These are phyloP conservation scores for Cerceris rybyensis DNA, from an alignment of 2,888 invertebrate genomes.

Conservation along the genomic window DNA sequence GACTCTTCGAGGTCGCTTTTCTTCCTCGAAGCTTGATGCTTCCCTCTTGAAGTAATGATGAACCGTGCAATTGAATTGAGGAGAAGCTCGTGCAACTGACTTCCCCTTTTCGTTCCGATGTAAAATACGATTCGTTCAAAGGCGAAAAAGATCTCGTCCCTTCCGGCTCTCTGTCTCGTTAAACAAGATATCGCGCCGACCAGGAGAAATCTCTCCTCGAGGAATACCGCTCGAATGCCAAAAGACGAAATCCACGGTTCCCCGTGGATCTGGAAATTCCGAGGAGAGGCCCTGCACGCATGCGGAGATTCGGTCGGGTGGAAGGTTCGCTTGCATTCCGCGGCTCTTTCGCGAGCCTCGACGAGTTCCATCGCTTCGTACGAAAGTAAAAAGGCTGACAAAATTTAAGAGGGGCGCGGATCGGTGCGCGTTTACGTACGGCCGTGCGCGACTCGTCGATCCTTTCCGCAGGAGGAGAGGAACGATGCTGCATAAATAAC, in stretches of 20 bases:
- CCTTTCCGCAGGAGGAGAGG: conserved; percentile 10
- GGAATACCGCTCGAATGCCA: background rate
- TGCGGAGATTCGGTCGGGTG: conserved; percentile 17
- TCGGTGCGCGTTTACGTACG: conserved; percentile 13
- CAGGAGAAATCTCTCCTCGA: background rate
- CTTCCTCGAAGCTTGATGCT: no score
- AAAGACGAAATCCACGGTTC: background rate
- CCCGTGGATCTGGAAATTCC: conserved; percentile 35
- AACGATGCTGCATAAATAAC: conserved; percentile 48
- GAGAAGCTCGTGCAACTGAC: no score
- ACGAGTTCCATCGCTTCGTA: conserved; percentile 24
- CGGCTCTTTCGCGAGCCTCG: conserved; percentile 24
- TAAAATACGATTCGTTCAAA: no score
- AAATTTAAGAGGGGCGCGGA: conserved; percentile 43
- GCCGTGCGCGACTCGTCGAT: conserved; percentile 32
- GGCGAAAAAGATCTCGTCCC: no score
- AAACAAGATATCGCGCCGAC: background rate
- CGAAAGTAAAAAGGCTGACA: conserved; percentile 9
- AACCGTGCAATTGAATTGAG: background rate
- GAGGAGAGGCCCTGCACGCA: conserved; percentile 1
- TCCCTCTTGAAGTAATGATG: background rate
- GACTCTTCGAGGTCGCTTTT: background rate
- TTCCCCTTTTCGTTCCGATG: no score
- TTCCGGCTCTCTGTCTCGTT: background rate
- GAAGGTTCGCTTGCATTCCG: conserved; percentile 39